Conservation (phyloP, 2,113 vertebrate species). For the Gambusia holbrooki region DNA sequence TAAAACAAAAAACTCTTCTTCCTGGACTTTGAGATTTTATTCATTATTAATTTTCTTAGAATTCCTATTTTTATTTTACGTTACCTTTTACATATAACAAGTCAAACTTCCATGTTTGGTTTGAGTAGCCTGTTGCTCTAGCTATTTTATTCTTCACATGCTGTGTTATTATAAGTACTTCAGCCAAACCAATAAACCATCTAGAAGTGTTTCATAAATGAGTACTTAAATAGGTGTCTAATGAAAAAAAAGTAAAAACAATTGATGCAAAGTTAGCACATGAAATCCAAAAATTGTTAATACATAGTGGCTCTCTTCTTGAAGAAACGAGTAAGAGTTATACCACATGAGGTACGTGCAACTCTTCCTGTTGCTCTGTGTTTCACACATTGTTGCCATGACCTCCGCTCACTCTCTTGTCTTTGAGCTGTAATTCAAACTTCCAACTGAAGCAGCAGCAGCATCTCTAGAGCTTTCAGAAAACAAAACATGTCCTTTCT, state of each 20-base stretch:
- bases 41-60: conserved; percentile 36
- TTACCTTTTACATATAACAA: not conserved
- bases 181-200: too few species aligned
- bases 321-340: not conserved
- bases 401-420: conserved; percentile 62
- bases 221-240: too few species aligned
- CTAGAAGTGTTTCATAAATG: too few species aligned
- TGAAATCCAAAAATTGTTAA: too few species aligned
- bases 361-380: not conserved
- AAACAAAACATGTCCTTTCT: conserved; percentile 70
- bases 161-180: too few species aligned
- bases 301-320: too few species aligned
- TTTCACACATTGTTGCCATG: conserved; percentile 28
- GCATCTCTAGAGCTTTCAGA: conserved; percentile 59
- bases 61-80: conserved; percentile 28
- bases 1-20: too few species aligned
- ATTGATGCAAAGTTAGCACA: too few species aligned
- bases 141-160: too few species aligned
- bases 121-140: too few species aligned
- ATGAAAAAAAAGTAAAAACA: too few species aligned
- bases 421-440: conserved; percentile 63
- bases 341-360: not conserved
- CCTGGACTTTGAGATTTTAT: conserved; percentile 9
- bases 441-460: conserved; percentile 23
- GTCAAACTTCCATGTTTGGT: too few species aligned